A percentile compares a stretch with the other conserved stretches of the same genome.
Evolutionary conservation across 1,140 invertebrate genomes (phyloP).

Genomic region (Drosophila leontia): DNA sequence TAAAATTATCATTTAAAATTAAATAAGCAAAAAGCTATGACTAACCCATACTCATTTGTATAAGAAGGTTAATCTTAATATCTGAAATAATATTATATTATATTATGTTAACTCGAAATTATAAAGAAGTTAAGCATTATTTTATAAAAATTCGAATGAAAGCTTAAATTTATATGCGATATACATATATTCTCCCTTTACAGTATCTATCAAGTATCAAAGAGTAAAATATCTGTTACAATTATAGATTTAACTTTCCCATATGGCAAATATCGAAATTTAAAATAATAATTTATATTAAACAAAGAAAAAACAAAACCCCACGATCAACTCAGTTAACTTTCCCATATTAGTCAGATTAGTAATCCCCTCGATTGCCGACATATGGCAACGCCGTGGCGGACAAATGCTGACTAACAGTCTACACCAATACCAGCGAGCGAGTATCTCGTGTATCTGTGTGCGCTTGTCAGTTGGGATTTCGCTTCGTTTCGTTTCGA

Average conservation of each 20-base stretch:
- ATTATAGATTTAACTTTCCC: neutral
- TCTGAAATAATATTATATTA: too few relatives aligned
- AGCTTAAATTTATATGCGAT: neutral
- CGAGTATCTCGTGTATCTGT: slow-evolving; percentile 45
- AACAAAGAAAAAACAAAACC: neutral
- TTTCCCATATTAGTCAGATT: slow-evolving; percentile 20
- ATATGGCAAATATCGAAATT: too few relatives aligned
- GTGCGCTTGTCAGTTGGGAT: slow-evolving; percentile 81
- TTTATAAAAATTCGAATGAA: neutral
- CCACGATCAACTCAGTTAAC: neutral
- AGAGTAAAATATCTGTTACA: neutral
- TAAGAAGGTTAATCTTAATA: too few relatives aligned
- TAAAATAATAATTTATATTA: neutral
- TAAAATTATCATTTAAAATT: too few relatives aligned
- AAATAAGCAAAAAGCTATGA: too few relatives aligned
- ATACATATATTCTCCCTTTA: neutral
- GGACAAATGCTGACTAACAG: slow-evolving; percentile 68
- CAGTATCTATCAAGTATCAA: neutral
- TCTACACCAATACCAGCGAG: slow-evolving; percentile 57
- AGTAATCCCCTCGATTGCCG: slow-evolving; percentile 13
- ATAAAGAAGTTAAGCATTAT: neutral
- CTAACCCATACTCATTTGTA: too few relatives aligned
- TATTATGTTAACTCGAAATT: too few relatives aligned
- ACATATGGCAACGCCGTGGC: slow-evolving; percentile 63
- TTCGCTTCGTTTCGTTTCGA: slow-evolving; percentile 62